Conservation (phyloP, 2,888 invertebrate species). For the Meandrusa payeni region DNA sequence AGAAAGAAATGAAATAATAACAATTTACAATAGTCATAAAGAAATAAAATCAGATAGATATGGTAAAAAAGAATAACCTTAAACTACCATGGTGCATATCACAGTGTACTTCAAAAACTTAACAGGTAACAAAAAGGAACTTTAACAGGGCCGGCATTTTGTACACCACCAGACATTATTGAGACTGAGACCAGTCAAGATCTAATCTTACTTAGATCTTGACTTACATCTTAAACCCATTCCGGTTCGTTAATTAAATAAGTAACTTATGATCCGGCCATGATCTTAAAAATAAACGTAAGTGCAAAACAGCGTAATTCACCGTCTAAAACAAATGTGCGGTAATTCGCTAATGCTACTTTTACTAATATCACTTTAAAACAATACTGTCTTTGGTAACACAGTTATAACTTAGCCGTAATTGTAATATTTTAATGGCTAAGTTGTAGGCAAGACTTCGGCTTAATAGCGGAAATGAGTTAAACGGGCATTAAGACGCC, state of each 20-base stretch:
- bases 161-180: background rate
- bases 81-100: constrained; percentile 68
- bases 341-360: constrained; percentile 58
- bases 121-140: constrained; percentile 49
- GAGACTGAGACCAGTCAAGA: background rate
- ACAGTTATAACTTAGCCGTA: constrained; percentile 39
- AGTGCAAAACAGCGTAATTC: constrained; percentile 60
- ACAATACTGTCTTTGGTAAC: constrained; percentile 78
- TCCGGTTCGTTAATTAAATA: no score
- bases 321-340: constrained; percentile 79
- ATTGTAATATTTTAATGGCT: background rate
- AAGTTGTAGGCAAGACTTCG: constrained; percentile 23
- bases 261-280: background rate
- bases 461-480: constrained; percentile 27
- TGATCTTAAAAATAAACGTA: constrained; percentile 29
- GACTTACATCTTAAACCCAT: no score
- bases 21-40: no score
- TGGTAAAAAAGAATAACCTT: constrained; percentile 2
- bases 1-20: background rate
- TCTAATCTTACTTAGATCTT: background rate
- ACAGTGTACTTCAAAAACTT: constrained; percentile 68
- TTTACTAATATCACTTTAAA: constrained; percentile 51
- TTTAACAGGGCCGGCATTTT: constrained; percentile 31
- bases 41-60: no score
- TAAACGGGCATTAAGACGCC: background rate